These are phyloP conservation scores for Leptocoma aspasia DNA, from an alignment of 2,113 vertebrate species.

Conservation along the genomic window DNA sequence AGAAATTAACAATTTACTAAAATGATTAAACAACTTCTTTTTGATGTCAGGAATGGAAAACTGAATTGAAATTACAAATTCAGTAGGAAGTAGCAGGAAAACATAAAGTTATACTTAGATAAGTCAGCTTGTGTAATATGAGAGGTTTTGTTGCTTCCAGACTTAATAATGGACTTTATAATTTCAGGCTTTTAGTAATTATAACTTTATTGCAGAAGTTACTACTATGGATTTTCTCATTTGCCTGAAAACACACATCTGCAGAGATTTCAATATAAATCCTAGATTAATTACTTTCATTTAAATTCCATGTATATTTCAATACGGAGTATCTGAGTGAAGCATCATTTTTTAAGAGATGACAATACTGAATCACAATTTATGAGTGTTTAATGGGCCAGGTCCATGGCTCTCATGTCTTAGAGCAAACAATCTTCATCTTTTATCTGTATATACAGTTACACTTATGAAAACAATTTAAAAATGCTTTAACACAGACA, in stretches of 20 bases:
- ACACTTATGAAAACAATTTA: neutral
- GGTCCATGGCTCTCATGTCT: neutral
- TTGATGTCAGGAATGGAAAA: neutral
- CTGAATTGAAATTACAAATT: neutral
- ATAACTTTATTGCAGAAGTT: neutral
- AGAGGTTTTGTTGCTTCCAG: neutral
- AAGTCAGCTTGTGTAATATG: neutral
- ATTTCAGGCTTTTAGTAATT: slow-evolving; percentile 8
- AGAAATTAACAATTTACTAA: neutral
- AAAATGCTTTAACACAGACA: neutral
- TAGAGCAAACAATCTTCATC: neutral
- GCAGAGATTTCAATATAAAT: slow-evolving; percentile 3
- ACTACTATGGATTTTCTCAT: neutral
- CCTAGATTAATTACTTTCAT: neutral
- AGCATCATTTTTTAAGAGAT: neutral
- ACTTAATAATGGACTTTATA: neutral
- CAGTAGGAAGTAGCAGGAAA: neutral
- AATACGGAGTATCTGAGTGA: neutral
- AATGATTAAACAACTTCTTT: neutral
- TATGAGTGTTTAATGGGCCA: neutral
- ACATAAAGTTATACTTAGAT: neutral
- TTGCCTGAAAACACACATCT: neutral
- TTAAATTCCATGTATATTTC: neutral
- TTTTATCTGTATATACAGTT: neutral
- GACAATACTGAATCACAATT: neutral